These are phyloP conservation scores for Albula glossodonta DNA, from an alignment of 2,113 vertebrate species.

Conservation along the genomic window DNA sequence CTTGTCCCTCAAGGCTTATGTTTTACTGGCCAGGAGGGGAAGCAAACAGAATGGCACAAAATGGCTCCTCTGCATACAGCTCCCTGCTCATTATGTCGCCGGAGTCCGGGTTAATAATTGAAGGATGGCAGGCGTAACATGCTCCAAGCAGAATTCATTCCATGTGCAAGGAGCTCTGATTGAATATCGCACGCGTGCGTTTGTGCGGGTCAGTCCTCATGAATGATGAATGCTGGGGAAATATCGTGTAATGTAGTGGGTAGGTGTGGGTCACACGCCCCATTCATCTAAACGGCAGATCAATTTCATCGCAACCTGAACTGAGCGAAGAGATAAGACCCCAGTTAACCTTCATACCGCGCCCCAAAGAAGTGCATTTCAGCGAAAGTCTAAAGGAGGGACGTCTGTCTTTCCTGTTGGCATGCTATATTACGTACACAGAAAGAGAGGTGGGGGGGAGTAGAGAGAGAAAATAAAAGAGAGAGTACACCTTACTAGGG, in stretches of 20 bases:
- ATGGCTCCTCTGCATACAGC: background rate
- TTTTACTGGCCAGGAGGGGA: background rate
- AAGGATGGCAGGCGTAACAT: background rate
- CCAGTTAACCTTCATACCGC: background rate
- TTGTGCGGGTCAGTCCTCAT: background rate
- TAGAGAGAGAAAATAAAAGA: too few species aligned
- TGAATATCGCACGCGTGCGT: background rate
- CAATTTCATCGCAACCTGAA: background rate
- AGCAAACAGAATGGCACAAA: background rate
- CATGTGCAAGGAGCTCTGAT: background rate
- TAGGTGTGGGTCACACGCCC: background rate
- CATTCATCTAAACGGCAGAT: background rate
- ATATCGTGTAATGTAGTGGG: background rate
- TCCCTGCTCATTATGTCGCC: background rate
- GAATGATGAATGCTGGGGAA: conserved; percentile 5
- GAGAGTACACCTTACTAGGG: too few species aligned
- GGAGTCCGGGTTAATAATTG: background rate
- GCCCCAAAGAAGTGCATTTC: background rate
- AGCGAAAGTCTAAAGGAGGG: background rate
- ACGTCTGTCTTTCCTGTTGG: background rate
- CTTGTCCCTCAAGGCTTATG: background rate
- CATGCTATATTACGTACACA: background rate
- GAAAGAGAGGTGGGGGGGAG: too few species aligned
- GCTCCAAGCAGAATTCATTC: background rate
- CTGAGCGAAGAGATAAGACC: background rate